Percentiles rank a stretch among this genome's conserved stretches.
These are phyloP conservation scores for Enteromius treurensis DNA, from an alignment of 2,797 vertebrate genomes.

Conservation along the genomic window DNA sequence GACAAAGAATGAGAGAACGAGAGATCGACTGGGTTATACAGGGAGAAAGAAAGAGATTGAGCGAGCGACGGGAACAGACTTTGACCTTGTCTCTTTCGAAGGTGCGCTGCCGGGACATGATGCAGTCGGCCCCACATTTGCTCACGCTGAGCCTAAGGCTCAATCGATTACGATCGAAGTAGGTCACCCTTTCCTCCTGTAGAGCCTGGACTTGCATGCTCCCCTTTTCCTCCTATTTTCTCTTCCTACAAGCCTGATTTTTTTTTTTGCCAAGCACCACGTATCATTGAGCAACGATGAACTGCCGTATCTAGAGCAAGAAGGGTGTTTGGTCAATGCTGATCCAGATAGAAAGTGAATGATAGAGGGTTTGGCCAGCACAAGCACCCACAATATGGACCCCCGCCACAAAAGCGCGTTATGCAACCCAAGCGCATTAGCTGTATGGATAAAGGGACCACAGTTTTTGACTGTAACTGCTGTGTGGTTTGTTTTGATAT, in stretches of 20 bases:
- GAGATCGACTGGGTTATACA: not conserved
- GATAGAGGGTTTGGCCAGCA: slow-evolving; percentile 15
- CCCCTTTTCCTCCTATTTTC: slow-evolving; percentile 13
- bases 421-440: slow-evolving; percentile 37
- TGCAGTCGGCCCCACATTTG: slow-evolving; percentile 50
- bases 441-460: not conserved
- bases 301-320: slow-evolving; percentile 35
- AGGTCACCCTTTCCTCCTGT: slow-evolving; percentile 57
- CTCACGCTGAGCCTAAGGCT: slow-evolving; percentile 54
- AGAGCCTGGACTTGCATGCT: slow-evolving; percentile 7
- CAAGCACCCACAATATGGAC: slow-evolving; percentile 23
- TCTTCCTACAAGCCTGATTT: slow-evolving; percentile 1
- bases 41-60: slow-evolving; percentile 5
- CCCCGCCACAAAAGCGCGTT: slow-evolving; percentile 35
- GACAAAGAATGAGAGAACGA: slow-evolving; percentile 11
- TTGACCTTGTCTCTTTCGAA: slow-evolving; percentile 59
- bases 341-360: slow-evolving; percentile 32
- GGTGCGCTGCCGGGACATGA: slow-evolving; percentile 47
- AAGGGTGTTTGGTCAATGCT: slow-evolving; percentile 9
- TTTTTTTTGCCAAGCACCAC: slow-evolving; percentile 28
- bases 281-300: slow-evolving; percentile 9
- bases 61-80: slow-evolving; percentile 16
- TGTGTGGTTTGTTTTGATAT: slow-evolving; percentile 46
- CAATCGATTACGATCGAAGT: slow-evolving; percentile 62
- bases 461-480: slow-evolving; percentile 23